Base-by-base conservation (phyloP, 2,113 vertebrate genomes). In the Larimichthys crocea region DNA sequence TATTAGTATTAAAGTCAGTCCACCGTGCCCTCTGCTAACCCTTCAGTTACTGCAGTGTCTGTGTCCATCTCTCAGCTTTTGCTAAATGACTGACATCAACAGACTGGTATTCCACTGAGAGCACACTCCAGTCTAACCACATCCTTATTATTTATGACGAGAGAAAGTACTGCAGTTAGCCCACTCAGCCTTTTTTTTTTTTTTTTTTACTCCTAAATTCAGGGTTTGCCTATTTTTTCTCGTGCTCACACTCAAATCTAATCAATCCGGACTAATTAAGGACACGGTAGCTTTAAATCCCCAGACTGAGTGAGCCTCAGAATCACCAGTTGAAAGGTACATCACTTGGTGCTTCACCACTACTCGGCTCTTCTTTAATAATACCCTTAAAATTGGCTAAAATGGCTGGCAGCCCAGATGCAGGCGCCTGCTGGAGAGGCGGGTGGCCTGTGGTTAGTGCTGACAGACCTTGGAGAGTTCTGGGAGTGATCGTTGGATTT, bases 111-210 rank as follows among this genome's bases (percentile, higher is more conserved):
- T 60, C 79, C 62, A 80, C 44, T 17, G 70, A 87, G 74, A 72
- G 80, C 77, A 19, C 80, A 55, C 83, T 89, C 67, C 66, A 59
- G 73, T 79, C 84, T 78, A n/a, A 89, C 92, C 92, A 92, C 92
- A 90, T 87, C 89, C 88, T 83, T 82, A 56, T 87, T 88, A 81
- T 91, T 89, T 90, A 88, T 80, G 84, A 88, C 48, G 86, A 89
- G 87, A 66, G 82, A 89, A 83, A 87, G 67, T 52, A 77, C 88
- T 63, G 75, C 88, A 86, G 79, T 84, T 79, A 63, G 79, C 48
- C 76, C 57, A 24, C n/a, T 86, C 53, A 19, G 76, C 63, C 78
- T 78, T 72, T 72, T 24, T 26, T 44, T 67, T 55, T 60, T 76
- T 78, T 72, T 72, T 24, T 26, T 44, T 67, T 55, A 74, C 62